A percentile compares a stretch with the other conserved stretches of the same genome.
Conservation (phyloP, 23 tunicate species). For the Clavelina lepadiformis region DNA sequence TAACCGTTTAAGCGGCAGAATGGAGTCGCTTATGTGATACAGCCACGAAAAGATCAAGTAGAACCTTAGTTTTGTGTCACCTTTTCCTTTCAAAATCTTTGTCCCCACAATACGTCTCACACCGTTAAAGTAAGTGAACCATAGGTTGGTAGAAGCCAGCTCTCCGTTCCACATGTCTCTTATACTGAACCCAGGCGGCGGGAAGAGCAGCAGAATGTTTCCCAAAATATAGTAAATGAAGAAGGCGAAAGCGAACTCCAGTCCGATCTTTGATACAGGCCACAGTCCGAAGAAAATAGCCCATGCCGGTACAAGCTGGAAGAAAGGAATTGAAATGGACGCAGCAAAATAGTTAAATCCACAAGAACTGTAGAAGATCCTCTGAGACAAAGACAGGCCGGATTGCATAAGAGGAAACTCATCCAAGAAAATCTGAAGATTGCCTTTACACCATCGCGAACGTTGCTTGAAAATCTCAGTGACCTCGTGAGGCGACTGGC, state of each 20-base stretch:
- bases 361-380: constrained; percentile 91
- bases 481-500: constrained; percentile 96
- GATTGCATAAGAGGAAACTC: constrained; percentile 98
- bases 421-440: constrained; percentile 94
- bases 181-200: constrained; percentile 89
- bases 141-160: constrained; percentile 94
- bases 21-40: background rate
- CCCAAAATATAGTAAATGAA: constrained; percentile 87
- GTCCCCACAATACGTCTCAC: constrained; percentile 90
- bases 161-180: constrained; percentile 98
- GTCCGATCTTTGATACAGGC: constrained; percentile 96
- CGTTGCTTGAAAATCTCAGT: constrained; percentile 97
- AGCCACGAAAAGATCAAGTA: too few relatives aligned
- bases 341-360: constrained; percentile 96
- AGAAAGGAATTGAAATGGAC: constrained; percentile 92
- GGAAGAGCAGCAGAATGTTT: constrained; percentile 79
- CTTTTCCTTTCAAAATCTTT: constrained; percentile 88
- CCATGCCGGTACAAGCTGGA: constrained; percentile 96
- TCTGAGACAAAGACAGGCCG: constrained; percentile 86
- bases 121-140: constrained; percentile 96
- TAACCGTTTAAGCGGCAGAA: background rate
- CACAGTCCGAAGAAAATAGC: constrained; percentile 98
- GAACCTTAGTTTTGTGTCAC: too few relatives aligned
- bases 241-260: constrained; percentile 93
- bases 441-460: constrained; percentile 98